These are phyloP conservation scores for Condylostylus longicornis DNA, from an alignment of 1,140 invertebrate species.

Conservation along the genomic window DNA sequence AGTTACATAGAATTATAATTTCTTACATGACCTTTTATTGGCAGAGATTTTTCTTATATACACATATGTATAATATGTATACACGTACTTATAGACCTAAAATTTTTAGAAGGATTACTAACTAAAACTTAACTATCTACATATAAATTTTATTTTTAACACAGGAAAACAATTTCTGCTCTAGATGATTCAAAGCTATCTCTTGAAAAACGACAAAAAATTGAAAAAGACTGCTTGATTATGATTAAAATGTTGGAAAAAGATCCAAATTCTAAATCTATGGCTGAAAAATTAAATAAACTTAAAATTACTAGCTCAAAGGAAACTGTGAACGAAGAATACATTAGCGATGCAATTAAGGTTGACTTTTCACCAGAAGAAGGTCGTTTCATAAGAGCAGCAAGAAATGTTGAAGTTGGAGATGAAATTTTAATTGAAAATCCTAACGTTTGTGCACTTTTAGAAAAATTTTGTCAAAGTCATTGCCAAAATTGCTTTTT, in stretches of 20 bases:
- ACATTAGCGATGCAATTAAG: slow-evolving; percentile 19
- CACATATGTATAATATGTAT: not conserved
- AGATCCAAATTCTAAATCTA: slow-evolving; percentile 24
- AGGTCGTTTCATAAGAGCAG: slow-evolving; percentile 47
- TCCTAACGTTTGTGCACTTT: slow-evolving; percentile 54
- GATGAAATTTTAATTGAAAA: slow-evolving; percentile 56
- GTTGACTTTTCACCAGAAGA: slow-evolving; percentile 27
- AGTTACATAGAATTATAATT: not conserved
- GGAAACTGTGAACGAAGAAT: slow-evolving; percentile 14
- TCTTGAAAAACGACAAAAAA: slow-evolving; percentile 45
- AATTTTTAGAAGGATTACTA: not conserved
- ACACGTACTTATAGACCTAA: not conserved
- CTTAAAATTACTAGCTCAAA: slow-evolving; percentile 21
- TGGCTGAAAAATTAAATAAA: slow-evolving; percentile 17
- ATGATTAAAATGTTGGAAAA: slow-evolving; percentile 55
- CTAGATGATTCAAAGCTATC: slow-evolving; percentile 50
- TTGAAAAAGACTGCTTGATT: slow-evolving; percentile 49
- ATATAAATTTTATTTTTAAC: not conserved
- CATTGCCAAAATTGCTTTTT: slow-evolving; percentile 64
- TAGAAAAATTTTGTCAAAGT: slow-evolving; percentile 51
- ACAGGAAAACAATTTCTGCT: slow-evolving; percentile 41
- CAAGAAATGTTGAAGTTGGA: slow-evolving; percentile 45
- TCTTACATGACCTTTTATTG: not conserved
- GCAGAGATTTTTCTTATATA: not conserved
- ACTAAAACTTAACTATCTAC: not conserved